Conservation (phyloP, 2,797 vertebrate species). For the Meriones psammophilus region DNA sequence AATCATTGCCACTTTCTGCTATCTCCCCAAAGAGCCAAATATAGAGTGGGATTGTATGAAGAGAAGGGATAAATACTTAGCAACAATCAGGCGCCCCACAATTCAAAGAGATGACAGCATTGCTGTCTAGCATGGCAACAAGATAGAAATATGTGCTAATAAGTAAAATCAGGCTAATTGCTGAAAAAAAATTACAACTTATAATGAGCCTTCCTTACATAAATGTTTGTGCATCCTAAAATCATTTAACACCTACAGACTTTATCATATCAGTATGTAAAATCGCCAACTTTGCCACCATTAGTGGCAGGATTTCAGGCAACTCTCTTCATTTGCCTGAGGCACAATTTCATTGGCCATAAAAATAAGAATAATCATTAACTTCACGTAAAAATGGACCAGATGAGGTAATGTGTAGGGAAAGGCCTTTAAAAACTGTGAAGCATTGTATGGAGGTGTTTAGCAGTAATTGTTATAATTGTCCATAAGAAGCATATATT, state of each 20-base stretch:
- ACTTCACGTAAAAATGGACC: conserved; percentile 53
- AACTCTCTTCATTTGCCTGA: conserved; percentile 32
- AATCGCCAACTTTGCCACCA: neutral
- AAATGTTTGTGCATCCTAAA: conserved; percentile 69
- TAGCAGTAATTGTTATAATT: neutral
- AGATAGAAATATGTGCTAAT: conserved; percentile 72
- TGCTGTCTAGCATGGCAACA: conserved; percentile 31
- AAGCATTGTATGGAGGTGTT: neutral
- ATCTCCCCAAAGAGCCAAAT: neutral
- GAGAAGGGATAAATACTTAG: neutral
- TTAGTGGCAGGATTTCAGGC: conserved; percentile 20
- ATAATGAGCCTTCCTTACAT: conserved; percentile 31
- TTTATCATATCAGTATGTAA: conserved; percentile 33
- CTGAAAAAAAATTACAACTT: conserved; percentile 32
- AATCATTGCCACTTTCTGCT: conserved; percentile 13
- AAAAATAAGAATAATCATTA: conserved; percentile 66
- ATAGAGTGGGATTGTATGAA: neutral
- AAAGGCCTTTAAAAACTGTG: conserved; percentile 57
- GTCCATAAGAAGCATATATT: conserved; percentile 23
- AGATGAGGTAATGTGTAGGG: conserved; percentile 32
- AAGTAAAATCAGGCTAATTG: conserved; percentile 65
- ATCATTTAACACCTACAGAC: neutral
- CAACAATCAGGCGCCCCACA: neutral
- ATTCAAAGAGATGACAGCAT: conserved; percentile 53
- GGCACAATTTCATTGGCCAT: conserved; percentile 56